Conservation (phyloP, 2,888 invertebrate genomes). For the Suillia variegata region DNA sequence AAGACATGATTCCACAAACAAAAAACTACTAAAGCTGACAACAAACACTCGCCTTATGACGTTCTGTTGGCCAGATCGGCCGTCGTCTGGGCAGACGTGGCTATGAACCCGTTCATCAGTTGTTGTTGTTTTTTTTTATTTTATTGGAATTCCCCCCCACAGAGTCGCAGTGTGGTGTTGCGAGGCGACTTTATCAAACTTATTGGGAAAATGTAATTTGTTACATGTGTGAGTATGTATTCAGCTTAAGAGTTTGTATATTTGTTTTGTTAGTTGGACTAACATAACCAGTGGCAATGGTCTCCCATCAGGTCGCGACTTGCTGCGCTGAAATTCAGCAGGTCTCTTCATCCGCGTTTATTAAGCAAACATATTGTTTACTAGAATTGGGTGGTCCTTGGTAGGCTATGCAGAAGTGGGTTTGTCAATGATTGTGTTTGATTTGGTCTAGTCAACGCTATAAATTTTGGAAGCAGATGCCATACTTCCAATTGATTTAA, state of each 20-base stretch:
- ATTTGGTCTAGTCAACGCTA: slow-evolving; percentile 29
- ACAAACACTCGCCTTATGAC: not conserved
- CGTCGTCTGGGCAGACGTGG: not conserved
- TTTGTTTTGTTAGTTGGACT: not conserved
- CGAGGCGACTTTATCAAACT: slow-evolving; percentile 54
- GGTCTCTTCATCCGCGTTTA: too few relatives aligned
- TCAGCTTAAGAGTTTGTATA: not conserved
- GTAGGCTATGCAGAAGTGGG: not conserved
- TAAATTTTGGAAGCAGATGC: slow-evolving; percentile 54
- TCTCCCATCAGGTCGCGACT: slow-evolving; percentile 31
- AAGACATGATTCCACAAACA: slow-evolving; percentile 38
- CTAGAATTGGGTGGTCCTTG: slow-evolving; percentile 12
- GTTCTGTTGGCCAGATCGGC: not conserved
- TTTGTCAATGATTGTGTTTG: not conserved
- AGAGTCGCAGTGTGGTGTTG: slow-evolving; percentile 35
- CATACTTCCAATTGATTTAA: slow-evolving; percentile 57
- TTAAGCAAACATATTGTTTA: not conserved
- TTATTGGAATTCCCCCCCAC: slow-evolving; percentile 53
- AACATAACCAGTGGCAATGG: not conserved
- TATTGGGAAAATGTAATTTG: slow-evolving; percentile 53
- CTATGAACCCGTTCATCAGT: slow-evolving; percentile 6
- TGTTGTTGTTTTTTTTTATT: slow-evolving; percentile 2
- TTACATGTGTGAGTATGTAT: too few relatives aligned
- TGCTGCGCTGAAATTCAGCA: slow-evolving; percentile 45
- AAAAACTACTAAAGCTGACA: slow-evolving; percentile 33